phyloP scores from a whole-genome alignment of 2,888 invertebrate species.

The Apoda limacodes region DNA sequence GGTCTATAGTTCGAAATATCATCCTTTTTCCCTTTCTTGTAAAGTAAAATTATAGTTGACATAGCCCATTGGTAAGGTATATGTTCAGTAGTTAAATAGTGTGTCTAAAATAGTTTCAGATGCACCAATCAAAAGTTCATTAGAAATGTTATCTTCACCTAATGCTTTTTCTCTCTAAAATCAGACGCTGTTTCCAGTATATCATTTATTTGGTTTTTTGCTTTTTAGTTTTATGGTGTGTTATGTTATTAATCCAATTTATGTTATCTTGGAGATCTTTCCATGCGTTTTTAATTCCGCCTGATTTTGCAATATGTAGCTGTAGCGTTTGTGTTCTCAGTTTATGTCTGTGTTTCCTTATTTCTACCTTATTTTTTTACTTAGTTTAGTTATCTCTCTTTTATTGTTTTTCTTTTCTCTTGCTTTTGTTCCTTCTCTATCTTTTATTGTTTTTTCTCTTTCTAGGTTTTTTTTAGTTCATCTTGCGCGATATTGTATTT shows the following conservation, averaged over 20 bases:
- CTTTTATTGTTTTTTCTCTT: no score
- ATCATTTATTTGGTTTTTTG: slow-evolving; percentile 5
- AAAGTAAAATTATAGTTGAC: no score
- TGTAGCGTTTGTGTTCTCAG: slow-evolving; percentile 1
- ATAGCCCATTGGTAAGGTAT: slow-evolving; percentile 17
- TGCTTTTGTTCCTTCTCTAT: no score
- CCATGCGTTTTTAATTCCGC: slow-evolving; percentile 4
- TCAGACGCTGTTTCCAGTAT: slow-evolving; percentile 6
- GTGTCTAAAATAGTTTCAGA: slow-evolving; percentile 3
- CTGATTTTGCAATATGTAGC: slow-evolving; percentile 3
- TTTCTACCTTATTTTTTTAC: slow-evolving; percentile 6
- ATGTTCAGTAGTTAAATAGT: slow-evolving; percentile 11
- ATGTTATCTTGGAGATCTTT: slow-evolving; percentile 3
- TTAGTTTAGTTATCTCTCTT: slow-evolving; percentile 4
- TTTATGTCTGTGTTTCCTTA: slow-evolving; percentile 2
- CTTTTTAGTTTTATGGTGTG: slow-evolving; percentile 6
- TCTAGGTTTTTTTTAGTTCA: no score
- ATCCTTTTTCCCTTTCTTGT: no score
- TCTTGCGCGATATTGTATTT: no score
- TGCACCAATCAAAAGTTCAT: slow-evolving; percentile 11
- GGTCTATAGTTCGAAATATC: no score
- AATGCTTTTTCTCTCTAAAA: no score
- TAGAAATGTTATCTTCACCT: slow-evolving; percentile 11
- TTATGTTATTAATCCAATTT: slow-evolving; percentile 5
- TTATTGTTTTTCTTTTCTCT: slow-evolving; percentile 5